Conservation (phyloP, 2,797 vertebrate species). For the Cossypha dichroa region DNA sequence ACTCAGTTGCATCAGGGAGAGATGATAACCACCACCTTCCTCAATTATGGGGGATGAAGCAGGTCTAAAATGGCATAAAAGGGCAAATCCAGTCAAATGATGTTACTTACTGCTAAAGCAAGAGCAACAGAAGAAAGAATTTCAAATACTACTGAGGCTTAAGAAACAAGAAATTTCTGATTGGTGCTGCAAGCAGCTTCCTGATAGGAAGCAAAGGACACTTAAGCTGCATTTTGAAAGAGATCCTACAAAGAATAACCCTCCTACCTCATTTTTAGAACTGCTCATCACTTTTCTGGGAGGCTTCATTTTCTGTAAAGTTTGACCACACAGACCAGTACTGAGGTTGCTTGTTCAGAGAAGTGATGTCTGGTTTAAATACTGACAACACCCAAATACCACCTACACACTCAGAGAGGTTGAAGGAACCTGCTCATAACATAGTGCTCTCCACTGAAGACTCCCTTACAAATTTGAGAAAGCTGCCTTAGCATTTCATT, state of each 20-base stretch:
- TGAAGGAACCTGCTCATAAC: neutral
- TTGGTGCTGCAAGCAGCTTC: slow-evolving; percentile 35
- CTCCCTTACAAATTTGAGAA: neutral
- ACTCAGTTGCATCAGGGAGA: neutral
- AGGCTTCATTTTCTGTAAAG: slow-evolving; percentile 66
- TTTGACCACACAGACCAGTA: slow-evolving; percentile 66
- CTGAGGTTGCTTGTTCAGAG: slow-evolving; percentile 54
- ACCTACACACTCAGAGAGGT: neutral
- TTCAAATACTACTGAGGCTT: neutral
- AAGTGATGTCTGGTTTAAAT: slow-evolving; percentile 32
- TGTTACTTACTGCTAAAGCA: neutral
- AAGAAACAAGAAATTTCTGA: slow-evolving; percentile 1
- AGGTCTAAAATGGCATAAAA: neutral
- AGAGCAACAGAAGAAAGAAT: neutral
- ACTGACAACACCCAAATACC: slow-evolving; percentile 1
- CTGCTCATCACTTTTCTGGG: slow-evolving; percentile 66
- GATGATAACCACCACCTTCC: slow-evolving; percentile 45
- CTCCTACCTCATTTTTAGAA: slow-evolving; percentile 67
- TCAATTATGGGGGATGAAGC: neutral
- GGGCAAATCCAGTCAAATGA: neutral
- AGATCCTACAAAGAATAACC: slow-evolving; percentile 48
- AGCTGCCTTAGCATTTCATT: neutral
- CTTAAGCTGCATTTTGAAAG: slow-evolving; percentile 42
- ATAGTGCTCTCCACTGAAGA: neutral
- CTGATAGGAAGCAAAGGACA: slow-evolving; percentile 38